Evolutionary conservation across 2,113 vertebrate species (phyloP), one percentile per base, ranked within the genome.

Genomic region (Heterochromis multidens): DNA sequence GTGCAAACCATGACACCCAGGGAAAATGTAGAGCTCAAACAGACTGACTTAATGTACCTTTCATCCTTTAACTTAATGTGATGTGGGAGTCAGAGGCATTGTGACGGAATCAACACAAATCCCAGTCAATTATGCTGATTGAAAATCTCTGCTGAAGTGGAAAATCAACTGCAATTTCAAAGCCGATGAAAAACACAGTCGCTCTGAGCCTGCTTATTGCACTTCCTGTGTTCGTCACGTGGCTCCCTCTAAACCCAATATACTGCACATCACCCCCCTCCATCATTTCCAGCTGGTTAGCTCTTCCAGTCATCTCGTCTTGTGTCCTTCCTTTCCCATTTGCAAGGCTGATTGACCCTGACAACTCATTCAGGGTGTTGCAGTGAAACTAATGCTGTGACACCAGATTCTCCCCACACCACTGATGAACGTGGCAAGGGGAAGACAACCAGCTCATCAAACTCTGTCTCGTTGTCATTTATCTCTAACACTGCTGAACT

Each of bases 281-380:
- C 77, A 88, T 95, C 91, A 87, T 93, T 94, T 93, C 86, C 85
- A 89, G 89, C 80, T 82, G 88, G 88, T 93, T 93, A 92, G 81
- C 61, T 83, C 63, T 23, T 79, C 80, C 88, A 86, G 31, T 86
- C 80, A 56, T 83, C 77, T 81, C 29, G 62, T 84, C 89, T 84
- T 82, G 76, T 83, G 83, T 93, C 93, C 87, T 93, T 92, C 91
- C 80, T 86, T 82, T 85, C 80, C 85, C 79, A 89, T 94, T 94
- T 93, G 91, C 88, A 83, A 92, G 83, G 86, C 89, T 90, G 92
- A 93, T 92, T 89, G 92, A 91, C 88, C 87, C 80, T 63, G 91
- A 93, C 91, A 84, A 92, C 89, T 94, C 87, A 81, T 85, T 93
- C 83, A 67, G 33, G 77, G 80, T 83, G 80, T 86, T 77, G 77